Conservation (phyloP, 1,140 invertebrate genomes). For the Helicoverpa zea region DNA sequence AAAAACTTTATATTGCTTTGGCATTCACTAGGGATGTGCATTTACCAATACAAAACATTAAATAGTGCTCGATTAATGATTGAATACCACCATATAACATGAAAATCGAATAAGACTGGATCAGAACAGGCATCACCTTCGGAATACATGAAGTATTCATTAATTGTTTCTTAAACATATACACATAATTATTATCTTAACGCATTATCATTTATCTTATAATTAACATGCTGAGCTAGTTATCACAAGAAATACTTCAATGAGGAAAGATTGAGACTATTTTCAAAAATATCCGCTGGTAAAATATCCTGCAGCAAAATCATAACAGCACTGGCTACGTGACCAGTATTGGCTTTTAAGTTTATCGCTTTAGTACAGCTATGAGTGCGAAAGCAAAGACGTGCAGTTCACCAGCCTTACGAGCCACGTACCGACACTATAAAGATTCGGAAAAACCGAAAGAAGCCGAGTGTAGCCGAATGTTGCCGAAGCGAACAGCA, state of each 20-base stretch:
- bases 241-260: too few relatives aligned
- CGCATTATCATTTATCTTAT: too few relatives aligned
- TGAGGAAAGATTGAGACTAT: too few relatives aligned
- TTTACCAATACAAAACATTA: neutral
- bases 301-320: neutral
- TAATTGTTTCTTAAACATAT: too few relatives aligned
- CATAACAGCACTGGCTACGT: conserved; percentile 1
- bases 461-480: neutral
- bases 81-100: too few relatives aligned
- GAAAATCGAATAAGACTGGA: too few relatives aligned
- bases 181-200: too few relatives aligned
- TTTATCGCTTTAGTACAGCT: conserved; percentile 24
- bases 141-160: too few relatives aligned
- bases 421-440: conserved; percentile 10
- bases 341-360: conserved; percentile 26
- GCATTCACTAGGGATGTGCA: neutral
- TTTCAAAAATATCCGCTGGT: too few relatives aligned
- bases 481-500: neutral
- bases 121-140: too few relatives aligned
- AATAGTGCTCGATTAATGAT: too few relatives aligned
- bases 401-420: neutral
- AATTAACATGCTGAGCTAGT: too few relatives aligned
- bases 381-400: conserved; percentile 13
- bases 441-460: conserved; percentile 3
- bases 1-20: conserved; percentile 14